Percentiles rank a stretch among this genome's conserved stretches.
phyloP scores from a whole-genome alignment of 1,140 invertebrate genomes.

The Whitmania pigra region DNA sequence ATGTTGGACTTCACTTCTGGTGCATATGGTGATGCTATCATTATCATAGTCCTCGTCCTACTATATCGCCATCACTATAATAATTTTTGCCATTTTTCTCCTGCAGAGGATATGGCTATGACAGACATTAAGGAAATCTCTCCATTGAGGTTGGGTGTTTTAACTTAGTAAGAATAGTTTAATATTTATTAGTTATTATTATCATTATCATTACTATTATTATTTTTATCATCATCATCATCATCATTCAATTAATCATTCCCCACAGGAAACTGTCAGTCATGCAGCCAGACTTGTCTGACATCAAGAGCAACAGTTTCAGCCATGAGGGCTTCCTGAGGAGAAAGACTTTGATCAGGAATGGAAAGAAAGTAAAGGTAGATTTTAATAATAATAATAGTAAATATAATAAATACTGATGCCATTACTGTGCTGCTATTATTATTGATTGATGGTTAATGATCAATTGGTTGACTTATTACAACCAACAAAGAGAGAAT shows the following conservation, averaged over 20 bases:
- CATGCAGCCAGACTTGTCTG: background rate
- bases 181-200: background rate
- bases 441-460: background rate
- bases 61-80: background rate
- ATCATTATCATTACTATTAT: slow-evolving; percentile 7
- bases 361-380: slow-evolving; percentile 72
- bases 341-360: slow-evolving; percentile 72
- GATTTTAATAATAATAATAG: background rate
- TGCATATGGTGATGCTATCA: no score
- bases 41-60: no score
- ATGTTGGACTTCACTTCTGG: no score
- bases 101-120: background rate
- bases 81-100: background rate
- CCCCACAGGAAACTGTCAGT: background rate
- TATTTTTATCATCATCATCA: background rate
- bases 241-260: background rate
- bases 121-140: background rate
- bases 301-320: background rate
- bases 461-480: no score
- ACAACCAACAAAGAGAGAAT: background rate
- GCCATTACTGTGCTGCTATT: background rate
- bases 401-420: background rate
- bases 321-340: slow-evolving; percentile 63
- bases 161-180: no score
- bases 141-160: background rate